Evolutionary conservation across 2,888 invertebrate species (phyloP).

Genomic region (Yponomeuta cagnagella): DNA sequence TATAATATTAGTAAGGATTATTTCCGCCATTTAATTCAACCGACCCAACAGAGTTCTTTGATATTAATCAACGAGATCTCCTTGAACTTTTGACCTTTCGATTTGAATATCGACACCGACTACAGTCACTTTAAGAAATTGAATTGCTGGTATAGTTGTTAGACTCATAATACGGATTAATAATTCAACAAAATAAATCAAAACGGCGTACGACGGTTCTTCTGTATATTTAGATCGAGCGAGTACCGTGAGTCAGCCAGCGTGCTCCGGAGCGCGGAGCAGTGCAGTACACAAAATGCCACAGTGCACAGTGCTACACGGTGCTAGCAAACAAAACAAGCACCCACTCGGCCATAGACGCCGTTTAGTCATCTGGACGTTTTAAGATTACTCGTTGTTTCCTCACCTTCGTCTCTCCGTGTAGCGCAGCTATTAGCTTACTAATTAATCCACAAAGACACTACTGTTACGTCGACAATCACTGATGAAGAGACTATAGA

Average conservation of each 20-base stretch:
- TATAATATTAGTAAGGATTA: neutral
- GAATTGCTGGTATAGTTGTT: no score
- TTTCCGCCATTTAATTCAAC: no score
- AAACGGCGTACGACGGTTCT: neutral
- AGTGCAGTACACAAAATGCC: neutral
- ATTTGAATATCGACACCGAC: no score
- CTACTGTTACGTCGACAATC: neutral
- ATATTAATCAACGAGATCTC: no score
- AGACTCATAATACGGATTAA: no score
- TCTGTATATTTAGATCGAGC: neutral
- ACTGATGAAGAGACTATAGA: no score
- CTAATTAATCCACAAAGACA: neutral
- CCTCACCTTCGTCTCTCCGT: neutral
- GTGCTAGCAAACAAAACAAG: neutral
- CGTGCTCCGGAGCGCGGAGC: neutral
- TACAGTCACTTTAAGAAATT: no score
- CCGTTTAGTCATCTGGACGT: constrained; percentile 2
- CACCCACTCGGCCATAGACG: neutral
- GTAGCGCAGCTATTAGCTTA: neutral
- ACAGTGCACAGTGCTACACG: neutral
- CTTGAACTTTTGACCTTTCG: no score
- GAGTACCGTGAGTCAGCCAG: neutral
- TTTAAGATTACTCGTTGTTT: neutral
- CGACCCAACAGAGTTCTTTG: no score
- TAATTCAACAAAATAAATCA: neutral